Evolutionary conservation across 2,113 vertebrate genomes (phyloP).

Genomic region (Tachysurus vachellii): DNA sequence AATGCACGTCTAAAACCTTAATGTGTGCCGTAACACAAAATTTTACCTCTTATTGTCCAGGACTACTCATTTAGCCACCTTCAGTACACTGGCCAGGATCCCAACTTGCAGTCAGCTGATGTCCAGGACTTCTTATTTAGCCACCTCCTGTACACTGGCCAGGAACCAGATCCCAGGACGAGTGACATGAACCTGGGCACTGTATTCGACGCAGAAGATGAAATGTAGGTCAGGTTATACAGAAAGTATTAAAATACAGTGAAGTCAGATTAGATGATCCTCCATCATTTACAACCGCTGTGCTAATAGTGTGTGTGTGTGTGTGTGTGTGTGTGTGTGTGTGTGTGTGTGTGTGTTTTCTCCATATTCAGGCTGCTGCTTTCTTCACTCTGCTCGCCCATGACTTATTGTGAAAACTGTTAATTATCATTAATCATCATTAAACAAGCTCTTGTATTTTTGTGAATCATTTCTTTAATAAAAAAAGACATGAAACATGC

Average conservation of each 20-base stretch:
- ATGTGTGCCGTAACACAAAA: neutral
- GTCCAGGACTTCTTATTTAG: constrained; percentile 66
- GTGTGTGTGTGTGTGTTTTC: too few relatives aligned
- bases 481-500: neutral
- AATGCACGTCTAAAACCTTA: neutral
- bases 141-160: constrained; percentile 57
- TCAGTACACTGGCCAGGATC: too few relatives aligned
- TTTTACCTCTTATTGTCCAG: constrained; percentile 60
- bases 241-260: too few relatives aligned
- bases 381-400: too few relatives aligned
- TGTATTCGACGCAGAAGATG: constrained; percentile 78
- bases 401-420: neutral
- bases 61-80: too few relatives aligned
- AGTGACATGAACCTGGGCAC: constrained; percentile 72
- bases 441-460: neutral
- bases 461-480: neutral
- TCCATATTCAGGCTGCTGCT: too few relatives aligned
- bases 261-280: neutral
- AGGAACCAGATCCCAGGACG: constrained; percentile 64
- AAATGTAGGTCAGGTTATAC: constrained; percentile 62
- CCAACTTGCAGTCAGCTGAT: too few relatives aligned
- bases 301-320: neutral
- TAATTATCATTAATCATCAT: neutral
- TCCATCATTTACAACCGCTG: neutral
- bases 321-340: too few relatives aligned